Evolutionary conservation across 2,797 vertebrate genomes (phyloP).

Genomic region (Siniperca undulata): DNA sequence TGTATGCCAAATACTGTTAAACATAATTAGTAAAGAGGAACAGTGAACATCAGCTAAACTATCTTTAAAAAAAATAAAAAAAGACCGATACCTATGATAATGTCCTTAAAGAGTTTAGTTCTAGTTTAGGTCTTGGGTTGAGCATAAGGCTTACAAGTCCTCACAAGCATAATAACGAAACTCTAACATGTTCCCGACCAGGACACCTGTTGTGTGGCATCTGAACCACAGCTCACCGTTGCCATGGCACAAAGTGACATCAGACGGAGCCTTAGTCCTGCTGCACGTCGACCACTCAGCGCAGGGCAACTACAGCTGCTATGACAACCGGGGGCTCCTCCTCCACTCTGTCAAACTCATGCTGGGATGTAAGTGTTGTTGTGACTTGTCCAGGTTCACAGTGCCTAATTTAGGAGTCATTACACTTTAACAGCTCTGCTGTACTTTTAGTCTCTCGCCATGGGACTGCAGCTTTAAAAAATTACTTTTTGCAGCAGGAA

Average conservation of each 20-base stretch:
- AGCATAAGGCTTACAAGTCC: not conserved
- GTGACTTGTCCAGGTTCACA: slow-evolving; percentile 29
- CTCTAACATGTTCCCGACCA: slow-evolving; percentile 49
- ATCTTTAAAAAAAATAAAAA: too few species aligned
- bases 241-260: slow-evolving; percentile 72
- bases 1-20: not conserved
- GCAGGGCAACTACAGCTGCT: slow-evolving; percentile 88
- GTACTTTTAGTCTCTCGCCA: not conserved
- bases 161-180: slow-evolving; percentile 10
- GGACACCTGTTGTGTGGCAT: slow-evolving; percentile 82
- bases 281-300: slow-evolving; percentile 71
- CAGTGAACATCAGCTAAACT: not conserved
- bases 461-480: slow-evolving; percentile 20
- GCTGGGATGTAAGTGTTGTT: slow-evolving; percentile 84
- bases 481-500: not conserved
- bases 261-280: slow-evolving; percentile 79
- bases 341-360: slow-evolving; percentile 78
- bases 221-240: slow-evolving; percentile 75
- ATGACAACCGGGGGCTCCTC: slow-evolving; percentile 75
- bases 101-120: not conserved
- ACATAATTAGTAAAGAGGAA: not conserved
- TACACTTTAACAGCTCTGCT: slow-evolving; percentile 16
- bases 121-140: not conserved
- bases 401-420: slow-evolving; percentile 16
- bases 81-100: not conserved